These are phyloP conservation scores for Neotragus moschatus DNA, from an alignment of 2,113 vertebrate genomes.

Conservation along the genomic window DNA sequence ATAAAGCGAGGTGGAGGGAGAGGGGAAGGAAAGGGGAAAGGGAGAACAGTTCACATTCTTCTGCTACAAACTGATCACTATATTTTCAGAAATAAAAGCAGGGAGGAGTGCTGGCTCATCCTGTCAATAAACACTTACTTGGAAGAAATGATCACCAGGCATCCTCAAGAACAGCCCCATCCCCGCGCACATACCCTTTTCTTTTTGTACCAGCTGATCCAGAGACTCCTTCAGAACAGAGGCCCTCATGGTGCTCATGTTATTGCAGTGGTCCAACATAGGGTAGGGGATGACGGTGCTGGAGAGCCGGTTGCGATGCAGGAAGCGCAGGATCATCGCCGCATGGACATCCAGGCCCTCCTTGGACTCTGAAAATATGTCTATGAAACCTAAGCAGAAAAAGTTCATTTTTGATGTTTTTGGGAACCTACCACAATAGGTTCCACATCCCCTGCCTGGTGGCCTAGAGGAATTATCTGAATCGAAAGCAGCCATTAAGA, in stretches of 20 bases:
- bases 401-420: neutral
- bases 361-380: constrained; percentile 96
- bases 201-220: constrained; percentile 91
- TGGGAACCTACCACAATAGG: neutral
- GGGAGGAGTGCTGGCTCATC: neutral
- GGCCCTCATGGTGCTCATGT: constrained; percentile 93
- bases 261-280: constrained; percentile 93
- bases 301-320: constrained; percentile 94
- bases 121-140: neutral
- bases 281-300: constrained; percentile 93
- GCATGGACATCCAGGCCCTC: constrained; percentile 89
- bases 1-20: rapidly evolving
- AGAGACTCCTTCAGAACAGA: constrained; percentile 92
- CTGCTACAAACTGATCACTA: neutral
- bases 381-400: constrained; percentile 89
- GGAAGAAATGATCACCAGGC: neutral
- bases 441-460: neutral
- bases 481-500: neutral
- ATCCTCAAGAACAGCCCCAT: neutral
- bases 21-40: neutral
- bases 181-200: constrained; percentile 84
- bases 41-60: neutral
- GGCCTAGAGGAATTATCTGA: neutral
- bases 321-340: constrained; percentile 92
- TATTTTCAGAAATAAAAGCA: neutral